Conservation (phyloP, 2,113 vertebrate species). For the Cebus imitator region DNA sequence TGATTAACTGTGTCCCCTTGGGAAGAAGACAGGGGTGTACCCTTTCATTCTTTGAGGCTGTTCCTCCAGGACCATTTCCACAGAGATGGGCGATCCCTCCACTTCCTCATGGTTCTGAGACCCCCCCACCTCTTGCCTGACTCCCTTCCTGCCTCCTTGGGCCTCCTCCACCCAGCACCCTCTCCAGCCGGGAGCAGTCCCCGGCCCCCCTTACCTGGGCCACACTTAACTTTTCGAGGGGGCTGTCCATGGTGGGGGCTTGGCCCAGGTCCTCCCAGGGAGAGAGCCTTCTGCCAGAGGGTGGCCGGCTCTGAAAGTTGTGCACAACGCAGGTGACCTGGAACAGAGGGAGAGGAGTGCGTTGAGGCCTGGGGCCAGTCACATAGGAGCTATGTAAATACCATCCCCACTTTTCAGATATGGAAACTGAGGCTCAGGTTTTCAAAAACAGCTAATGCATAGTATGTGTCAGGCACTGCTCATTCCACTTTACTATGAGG, state of each 20-base stretch:
- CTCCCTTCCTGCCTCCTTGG: background rate
- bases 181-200: constrained; percentile 66
- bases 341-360: background rate
- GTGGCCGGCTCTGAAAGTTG: constrained; percentile 79
- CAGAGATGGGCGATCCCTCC: background rate
- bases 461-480: background rate
- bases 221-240: constrained; percentile 95
- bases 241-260: constrained; percentile 88
- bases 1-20: background rate
- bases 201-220: constrained; percentile 91
- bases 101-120: background rate
- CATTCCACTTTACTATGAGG: background rate
- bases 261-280: constrained; percentile 81
- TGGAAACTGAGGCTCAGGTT: constrained; percentile 8
- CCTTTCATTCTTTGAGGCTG: background rate
- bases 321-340: constrained; percentile 84
- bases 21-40: background rate
- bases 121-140: background rate
- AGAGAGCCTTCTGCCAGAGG: constrained; percentile 45
- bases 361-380: background rate
- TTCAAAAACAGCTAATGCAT: background rate
- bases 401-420: background rate
- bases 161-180: constrained; percentile 54
- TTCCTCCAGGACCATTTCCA: background rate
- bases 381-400: background rate